These are phyloP conservation scores for Caenorhabditis doughertyi DNA, from an alignment of 2,888 invertebrate genomes.

Conservation along the genomic window DNA sequence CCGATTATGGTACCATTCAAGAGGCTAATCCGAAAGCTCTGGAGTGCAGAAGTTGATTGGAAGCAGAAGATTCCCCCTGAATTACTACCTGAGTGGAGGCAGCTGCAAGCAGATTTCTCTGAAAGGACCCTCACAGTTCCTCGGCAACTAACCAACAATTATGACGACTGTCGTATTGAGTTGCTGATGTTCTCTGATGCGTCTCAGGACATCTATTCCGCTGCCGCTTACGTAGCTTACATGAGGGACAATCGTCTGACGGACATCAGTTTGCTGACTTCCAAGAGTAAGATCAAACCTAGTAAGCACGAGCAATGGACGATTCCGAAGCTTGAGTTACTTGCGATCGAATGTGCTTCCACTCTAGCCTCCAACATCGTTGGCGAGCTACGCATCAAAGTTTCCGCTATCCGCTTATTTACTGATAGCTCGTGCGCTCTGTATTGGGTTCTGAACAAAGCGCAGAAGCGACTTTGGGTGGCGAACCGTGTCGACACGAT, in stretches of 20 bases:
- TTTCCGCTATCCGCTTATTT: neutral
- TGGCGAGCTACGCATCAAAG: neutral
- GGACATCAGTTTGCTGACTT: constrained; percentile 50
- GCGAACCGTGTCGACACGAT: neutral
- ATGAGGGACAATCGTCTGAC: constrained; percentile 36
- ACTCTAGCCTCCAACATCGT: neutral
- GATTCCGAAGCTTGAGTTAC: constrained; percentile 19
- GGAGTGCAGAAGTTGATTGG: constrained; percentile 20
- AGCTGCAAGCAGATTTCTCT: neutral
- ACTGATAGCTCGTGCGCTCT: neutral
- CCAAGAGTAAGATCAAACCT: constrained; percentile 57
- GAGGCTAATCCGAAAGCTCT: constrained; percentile 28
- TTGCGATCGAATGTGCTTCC: neutral
- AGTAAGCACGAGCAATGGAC: neutral
- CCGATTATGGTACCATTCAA: constrained; percentile 50
- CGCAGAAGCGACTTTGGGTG: neutral
- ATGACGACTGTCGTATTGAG: neutral
- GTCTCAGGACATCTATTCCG: constrained; percentile 8
- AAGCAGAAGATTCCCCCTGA: constrained; percentile 2
- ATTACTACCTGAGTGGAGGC: neutral
- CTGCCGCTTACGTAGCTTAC: neutral
- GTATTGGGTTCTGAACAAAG: neutral
- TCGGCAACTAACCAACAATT: neutral
- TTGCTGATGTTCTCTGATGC: constrained; percentile 32
- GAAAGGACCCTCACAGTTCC: neutral